These are phyloP conservation scores for Yasuhikotakia modesta DNA, from an alignment of 2,797 vertebrate species.

Conservation along the genomic window DNA sequence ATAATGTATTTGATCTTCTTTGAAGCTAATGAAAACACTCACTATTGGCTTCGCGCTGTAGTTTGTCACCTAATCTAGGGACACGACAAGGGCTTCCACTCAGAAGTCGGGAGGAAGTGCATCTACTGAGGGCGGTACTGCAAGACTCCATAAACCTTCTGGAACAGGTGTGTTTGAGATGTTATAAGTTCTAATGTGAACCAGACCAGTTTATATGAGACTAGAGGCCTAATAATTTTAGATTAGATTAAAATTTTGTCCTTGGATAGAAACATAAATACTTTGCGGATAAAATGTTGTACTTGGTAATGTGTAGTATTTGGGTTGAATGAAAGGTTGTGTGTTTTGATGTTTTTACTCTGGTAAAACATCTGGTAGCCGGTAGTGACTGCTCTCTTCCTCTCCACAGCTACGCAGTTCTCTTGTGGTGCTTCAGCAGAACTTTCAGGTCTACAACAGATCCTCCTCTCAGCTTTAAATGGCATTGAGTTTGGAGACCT, in stretches of 20 bases:
- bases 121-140: slow-evolving; percentile 84
- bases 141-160: slow-evolving; percentile 91
- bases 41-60: slow-evolving; percentile 60
- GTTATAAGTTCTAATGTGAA: too few relatives aligned
- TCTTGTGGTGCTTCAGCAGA: slow-evolving; percentile 88
- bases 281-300: not conserved
- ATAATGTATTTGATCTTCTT: not conserved
- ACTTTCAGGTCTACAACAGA: slow-evolving; percentile 85
- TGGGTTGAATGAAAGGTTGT: not conserved
- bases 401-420: slow-evolving; percentile 86
- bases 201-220: too few relatives aligned
- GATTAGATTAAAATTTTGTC: too few relatives aligned
- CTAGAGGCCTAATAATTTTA: too few relatives aligned
- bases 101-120: slow-evolving; percentile 72
- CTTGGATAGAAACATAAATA: not conserved
- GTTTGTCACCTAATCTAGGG: slow-evolving; percentile 74
- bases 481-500: slow-evolving; percentile 35
- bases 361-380: too few relatives aligned
- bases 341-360: not conserved
- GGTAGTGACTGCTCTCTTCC: slow-evolving; percentile 19
- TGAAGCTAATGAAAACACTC: not conserved
- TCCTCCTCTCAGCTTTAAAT: slow-evolving; percentile 69
- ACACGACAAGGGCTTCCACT: slow-evolving; percentile 69
- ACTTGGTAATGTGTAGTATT: not conserved
- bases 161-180: slow-evolving; percentile 85